Evolutionary conservation across 2,888 invertebrate genomes (phyloP).

Genomic region (Cyrtodaria siliqua): DNA sequence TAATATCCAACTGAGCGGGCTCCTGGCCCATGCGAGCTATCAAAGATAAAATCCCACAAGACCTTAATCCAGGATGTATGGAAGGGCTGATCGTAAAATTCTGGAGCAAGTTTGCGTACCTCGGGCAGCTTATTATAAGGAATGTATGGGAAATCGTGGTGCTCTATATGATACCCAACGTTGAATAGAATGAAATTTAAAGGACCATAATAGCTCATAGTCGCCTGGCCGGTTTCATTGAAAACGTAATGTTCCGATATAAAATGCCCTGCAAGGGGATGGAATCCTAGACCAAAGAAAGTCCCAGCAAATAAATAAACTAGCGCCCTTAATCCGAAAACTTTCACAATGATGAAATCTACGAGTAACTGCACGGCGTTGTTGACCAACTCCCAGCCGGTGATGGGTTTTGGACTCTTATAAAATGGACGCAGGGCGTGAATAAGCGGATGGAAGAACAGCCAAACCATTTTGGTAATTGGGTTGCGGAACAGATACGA

Average conservation of each 20-base stretch:
- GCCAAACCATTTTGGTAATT: conserved; percentile 84
- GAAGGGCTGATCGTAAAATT: conserved; percentile 97
- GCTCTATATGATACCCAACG: conserved; percentile 85
- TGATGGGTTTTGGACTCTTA: conserved; percentile 83
- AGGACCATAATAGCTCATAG: conserved; percentile 85
- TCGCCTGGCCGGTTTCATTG: conserved; percentile 81
- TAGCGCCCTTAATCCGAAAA: conserved; percentile 80
- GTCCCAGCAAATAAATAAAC: conserved; percentile 82
- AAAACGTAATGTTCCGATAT: conserved; percentile 86
- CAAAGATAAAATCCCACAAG: conserved; percentile 97
- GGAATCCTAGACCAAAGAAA: conserved; percentile 83
- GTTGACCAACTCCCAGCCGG: conserved; percentile 83
- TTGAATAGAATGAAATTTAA: conserved; percentile 85
- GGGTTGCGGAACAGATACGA: conserved; percentile 82
- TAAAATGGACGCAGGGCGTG: conserved; percentile 84
- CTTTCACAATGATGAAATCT: conserved; percentile 74
- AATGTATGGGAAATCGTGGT: conserved; percentile 86
- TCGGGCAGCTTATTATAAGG: conserved; percentile 83
- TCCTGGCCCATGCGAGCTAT: conserved; percentile 98
- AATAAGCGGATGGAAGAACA: conserved; percentile 83
- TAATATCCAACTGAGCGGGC: conserved; percentile 89
- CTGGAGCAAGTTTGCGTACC: conserved; percentile 89
- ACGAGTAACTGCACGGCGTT: conserved; percentile 76
- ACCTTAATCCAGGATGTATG: conserved; percentile 98
- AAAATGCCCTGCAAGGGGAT: conserved; percentile 85